These are phyloP conservation scores for Anguilla megastoma DNA, from an alignment of 2,797 vertebrate species.

Conservation along the genomic window DNA sequence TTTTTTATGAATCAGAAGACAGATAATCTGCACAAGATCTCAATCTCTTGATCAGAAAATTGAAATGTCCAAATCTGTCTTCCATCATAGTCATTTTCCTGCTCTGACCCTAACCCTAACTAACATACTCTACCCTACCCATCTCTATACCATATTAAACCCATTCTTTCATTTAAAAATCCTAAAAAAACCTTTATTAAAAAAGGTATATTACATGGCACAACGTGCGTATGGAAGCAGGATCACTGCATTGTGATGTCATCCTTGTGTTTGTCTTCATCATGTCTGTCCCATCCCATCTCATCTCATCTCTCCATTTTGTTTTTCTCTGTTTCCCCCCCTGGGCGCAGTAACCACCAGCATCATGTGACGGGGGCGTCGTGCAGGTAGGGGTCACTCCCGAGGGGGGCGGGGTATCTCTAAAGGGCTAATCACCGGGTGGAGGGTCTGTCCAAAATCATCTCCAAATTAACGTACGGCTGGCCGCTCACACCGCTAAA, in stretches of 20 bases:
- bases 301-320: conserved; percentile 51
- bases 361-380: conserved; percentile 45
- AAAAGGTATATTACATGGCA: no score
- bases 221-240: not conserved
- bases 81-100: no score
- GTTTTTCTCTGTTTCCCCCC: conserved; percentile 38
- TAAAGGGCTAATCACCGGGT: not conserved
- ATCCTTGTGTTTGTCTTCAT: conserved; percentile 42
- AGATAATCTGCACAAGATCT: no score
- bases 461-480: not conserved
- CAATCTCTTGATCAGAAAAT: no score
- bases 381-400: conserved; percentile 54
- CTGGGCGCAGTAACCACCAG: conserved; percentile 53
- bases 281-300: conserved; percentile 51
- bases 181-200: no score
- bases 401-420: not conserved
- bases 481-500: not conserved
- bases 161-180: no score
- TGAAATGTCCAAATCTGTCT: no score
- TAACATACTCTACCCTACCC: no score
- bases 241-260: conserved; percentile 38
- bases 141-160: no score
- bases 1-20: not conserved
- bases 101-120: no score
- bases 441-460: not conserved